These are phyloP conservation scores for Corvus hawaiiensis DNA, from an alignment of 2,113 vertebrate species.

Conservation along the genomic window DNA sequence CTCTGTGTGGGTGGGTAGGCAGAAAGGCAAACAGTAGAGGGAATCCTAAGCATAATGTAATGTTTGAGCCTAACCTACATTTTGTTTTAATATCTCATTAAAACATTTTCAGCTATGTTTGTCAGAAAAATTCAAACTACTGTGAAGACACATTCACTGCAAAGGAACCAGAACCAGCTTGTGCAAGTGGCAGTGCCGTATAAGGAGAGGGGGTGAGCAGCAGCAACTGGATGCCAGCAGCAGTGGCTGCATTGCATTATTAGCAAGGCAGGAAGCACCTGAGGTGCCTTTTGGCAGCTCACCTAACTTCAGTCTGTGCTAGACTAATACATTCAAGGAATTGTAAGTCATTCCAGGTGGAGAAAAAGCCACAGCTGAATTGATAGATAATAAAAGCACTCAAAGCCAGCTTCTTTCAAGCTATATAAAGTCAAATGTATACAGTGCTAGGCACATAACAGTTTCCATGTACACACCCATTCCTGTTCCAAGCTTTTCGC, in stretches of 20 bases:
- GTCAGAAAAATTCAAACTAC: neutral
- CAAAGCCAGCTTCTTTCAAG: neutral
- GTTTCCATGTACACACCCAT: neutral
- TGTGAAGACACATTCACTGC: neutral
- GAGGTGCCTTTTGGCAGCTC: neutral
- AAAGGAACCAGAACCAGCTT: neutral
- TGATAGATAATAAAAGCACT: neutral
- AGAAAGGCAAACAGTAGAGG: neutral
- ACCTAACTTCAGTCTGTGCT: neutral
- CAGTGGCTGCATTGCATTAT: fast-evolving
- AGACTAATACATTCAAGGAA: neutral
- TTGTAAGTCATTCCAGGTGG: neutral
- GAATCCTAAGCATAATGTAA: neutral
- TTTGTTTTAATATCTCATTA: neutral
- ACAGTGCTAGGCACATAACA: neutral
- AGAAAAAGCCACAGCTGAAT: neutral
- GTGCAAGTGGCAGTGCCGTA: neutral
- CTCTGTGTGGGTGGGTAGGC: neutral
- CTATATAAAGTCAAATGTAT: neutral
- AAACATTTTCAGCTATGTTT: neutral
- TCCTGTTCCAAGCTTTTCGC: neutral
- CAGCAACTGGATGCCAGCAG: neutral
- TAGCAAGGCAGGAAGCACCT: neutral
- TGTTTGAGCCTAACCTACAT: neutral
- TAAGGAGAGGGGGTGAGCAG: neutral